phyloP scores from a whole-genome alignment of 2,113 vertebrate species.

The Plecotus auritus region DNA sequence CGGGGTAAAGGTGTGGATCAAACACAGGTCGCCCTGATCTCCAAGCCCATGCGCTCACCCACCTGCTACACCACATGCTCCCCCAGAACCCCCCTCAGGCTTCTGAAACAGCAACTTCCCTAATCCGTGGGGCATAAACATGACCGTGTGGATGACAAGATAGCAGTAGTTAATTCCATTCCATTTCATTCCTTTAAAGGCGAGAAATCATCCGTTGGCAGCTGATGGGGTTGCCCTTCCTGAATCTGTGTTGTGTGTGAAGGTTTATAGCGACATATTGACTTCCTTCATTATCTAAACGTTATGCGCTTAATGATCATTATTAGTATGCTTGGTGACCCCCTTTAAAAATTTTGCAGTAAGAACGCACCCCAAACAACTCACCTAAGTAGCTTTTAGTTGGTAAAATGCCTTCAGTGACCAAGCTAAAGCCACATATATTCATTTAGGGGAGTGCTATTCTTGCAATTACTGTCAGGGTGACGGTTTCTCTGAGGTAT shows the following conservation, averaged over 20 bases:
- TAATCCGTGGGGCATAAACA: conserved; percentile 42
- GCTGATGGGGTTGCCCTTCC: conserved; percentile 42
- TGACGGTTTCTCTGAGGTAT: conserved; percentile 82
- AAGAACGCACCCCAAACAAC: conserved; percentile 63
- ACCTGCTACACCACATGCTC: neutral
- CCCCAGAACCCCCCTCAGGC: neutral
- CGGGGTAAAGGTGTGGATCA: neutral
- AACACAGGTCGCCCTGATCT: neutral
- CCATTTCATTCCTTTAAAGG: conserved; percentile 36
- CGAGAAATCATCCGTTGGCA: conserved; percentile 33
- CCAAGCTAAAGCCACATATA: conserved; percentile 54
- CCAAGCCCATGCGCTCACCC: neutral
- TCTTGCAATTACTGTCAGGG: conserved; percentile 76
- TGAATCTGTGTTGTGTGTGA: conserved; percentile 49
- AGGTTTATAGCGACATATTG: conserved; percentile 55
- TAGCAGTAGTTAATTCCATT: conserved; percentile 58
- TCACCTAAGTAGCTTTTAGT: conserved; percentile 68
- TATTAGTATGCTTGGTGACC: conserved; percentile 68
- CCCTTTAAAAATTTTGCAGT: conserved; percentile 70
- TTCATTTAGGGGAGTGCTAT: conserved; percentile 63
- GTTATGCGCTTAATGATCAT: conserved; percentile 70
- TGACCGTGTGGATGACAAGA: conserved; percentile 28
- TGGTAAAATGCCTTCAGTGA: conserved; percentile 74
- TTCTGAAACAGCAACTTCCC: neutral
- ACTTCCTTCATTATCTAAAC: conserved; percentile 68